phyloP scores from a whole-genome alignment of 2,888 invertebrate species.

The Cosmia trapezina region DNA sequence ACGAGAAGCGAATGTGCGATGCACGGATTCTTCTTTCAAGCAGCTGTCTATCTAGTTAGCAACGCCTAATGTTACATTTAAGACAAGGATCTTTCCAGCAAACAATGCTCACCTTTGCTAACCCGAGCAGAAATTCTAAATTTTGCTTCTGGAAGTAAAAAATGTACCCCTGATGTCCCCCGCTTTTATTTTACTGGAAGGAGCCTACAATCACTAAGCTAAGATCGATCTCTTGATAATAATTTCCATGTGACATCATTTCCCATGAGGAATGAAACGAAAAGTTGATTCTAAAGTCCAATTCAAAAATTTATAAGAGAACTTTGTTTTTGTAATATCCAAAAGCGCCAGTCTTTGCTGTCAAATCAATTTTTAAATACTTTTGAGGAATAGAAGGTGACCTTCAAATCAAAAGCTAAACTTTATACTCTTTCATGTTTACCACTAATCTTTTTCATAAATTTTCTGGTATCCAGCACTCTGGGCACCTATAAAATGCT shows the following conservation, averaged over 20 bases:
- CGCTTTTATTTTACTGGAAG: conserved; percentile 81
- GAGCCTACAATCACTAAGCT: conserved; percentile 83
- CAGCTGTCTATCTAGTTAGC: conserved; percentile 90
- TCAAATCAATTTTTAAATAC: conserved; percentile 68
- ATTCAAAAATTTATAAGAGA: conserved; percentile 68
- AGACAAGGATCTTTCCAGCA: conserved; percentile 84
- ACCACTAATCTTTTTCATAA: not conserved
- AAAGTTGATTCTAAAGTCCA: conserved; percentile 82
- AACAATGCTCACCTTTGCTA: conserved; percentile 57
- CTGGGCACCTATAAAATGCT: conserved; percentile 6
- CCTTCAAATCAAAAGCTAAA: not conserved
- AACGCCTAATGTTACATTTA: conserved; percentile 89
- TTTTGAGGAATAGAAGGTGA: conserved; percentile 71
- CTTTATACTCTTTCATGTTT: not conserved
- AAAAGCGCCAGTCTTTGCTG: conserved; percentile 88
- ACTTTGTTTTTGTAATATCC: conserved; percentile 82
- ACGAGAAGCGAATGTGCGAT: conserved; percentile 90
- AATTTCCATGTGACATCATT: conserved; percentile 84
- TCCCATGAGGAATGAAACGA: conserved; percentile 90
- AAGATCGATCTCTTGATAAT: conserved; percentile 84
- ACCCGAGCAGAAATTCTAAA: conserved; percentile 43
- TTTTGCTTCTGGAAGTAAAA: conserved; percentile 38
- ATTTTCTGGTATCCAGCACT: conserved; percentile 7
- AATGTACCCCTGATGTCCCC: conserved; percentile 32
- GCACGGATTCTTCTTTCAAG: conserved; percentile 90